Evolutionary conservation across 2,113 vertebrate genomes (phyloP).

Genomic region (Paracanthobrama guichenoti): DNA sequence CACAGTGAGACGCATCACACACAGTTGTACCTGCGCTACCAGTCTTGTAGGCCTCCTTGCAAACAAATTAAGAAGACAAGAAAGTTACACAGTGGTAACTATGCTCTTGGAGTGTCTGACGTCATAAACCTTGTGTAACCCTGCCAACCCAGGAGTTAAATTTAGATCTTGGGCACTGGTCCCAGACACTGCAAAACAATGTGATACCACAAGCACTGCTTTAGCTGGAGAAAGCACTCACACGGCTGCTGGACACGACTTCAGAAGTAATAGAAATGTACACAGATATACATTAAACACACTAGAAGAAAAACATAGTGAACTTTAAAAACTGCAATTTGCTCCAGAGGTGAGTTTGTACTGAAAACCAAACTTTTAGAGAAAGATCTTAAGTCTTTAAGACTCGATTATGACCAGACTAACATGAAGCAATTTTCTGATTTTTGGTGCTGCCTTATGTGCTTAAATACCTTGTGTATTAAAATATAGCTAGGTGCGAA

Average conservation of each 20-base stretch:
- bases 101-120: slow-evolving; percentile 56
- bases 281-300: slow-evolving; percentile 11
- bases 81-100: slow-evolving; percentile 53
- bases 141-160: slow-evolving; percentile 64
- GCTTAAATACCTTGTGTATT: neutral
- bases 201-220: slow-evolving; percentile 61
- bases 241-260: slow-evolving; percentile 7
- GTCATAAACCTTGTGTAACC: slow-evolving; percentile 54
- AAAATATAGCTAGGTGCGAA: neutral
- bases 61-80: slow-evolving; percentile 24
- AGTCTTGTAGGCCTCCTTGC: neutral
- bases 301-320: neutral
- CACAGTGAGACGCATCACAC: neutral
- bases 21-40: neutral
- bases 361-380: neutral
- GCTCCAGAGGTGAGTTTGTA: neutral
- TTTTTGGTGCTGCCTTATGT: neutral
- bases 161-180: slow-evolving; percentile 60
- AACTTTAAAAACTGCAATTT: neutral
- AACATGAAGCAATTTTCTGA: neutral
- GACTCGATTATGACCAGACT: neutral
- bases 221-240: slow-evolving; percentile 46
- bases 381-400: neutral
- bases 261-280: neutral
- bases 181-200: slow-evolving; percentile 62